Evolutionary conservation across 2,113 vertebrate species (phyloP).

Genomic region (Hyperoodon ampullatus): DNA sequence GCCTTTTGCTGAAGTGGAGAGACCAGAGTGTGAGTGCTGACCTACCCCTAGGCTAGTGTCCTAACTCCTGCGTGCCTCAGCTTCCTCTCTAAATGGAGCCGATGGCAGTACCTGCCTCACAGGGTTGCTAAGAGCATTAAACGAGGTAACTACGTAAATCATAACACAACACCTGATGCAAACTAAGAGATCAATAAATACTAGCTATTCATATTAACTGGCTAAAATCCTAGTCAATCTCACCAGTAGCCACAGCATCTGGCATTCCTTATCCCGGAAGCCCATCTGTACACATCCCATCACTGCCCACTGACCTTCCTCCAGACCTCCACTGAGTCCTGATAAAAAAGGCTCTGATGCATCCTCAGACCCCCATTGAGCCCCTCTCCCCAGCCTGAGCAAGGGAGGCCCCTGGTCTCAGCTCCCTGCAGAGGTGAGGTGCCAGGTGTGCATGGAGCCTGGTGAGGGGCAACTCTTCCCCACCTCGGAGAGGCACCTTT

Average conservation of each 20-base stretch:
- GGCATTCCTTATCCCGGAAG: rapidly evolving
- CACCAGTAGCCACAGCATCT: background rate
- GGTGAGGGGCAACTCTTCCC: background rate
- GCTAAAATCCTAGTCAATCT: background rate
- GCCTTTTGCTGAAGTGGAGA: background rate
- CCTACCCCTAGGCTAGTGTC: background rate
- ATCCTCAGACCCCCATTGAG: background rate
- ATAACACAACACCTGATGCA: background rate
- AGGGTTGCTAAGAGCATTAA: background rate
- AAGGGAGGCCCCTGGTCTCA: background rate
- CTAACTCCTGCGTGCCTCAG: background rate
- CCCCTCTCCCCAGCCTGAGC: background rate
- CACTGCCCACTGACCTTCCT: background rate
- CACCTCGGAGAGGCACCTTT: background rate
- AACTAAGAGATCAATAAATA: background rate
- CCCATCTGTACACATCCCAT: background rate
- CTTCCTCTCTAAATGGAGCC: background rate
- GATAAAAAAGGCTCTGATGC: background rate
- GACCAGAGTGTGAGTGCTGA: background rate
- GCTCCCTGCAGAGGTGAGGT: background rate
- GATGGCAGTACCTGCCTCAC: background rate
- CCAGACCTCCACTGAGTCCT: background rate
- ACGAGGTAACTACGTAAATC: background rate
- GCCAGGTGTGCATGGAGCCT: rapidly evolving
- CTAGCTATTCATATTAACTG: background rate